Evolutionary conservation across 2,888 invertebrate genomes (phyloP).

Genomic region (Hirtodrosophila confusa): DNA sequence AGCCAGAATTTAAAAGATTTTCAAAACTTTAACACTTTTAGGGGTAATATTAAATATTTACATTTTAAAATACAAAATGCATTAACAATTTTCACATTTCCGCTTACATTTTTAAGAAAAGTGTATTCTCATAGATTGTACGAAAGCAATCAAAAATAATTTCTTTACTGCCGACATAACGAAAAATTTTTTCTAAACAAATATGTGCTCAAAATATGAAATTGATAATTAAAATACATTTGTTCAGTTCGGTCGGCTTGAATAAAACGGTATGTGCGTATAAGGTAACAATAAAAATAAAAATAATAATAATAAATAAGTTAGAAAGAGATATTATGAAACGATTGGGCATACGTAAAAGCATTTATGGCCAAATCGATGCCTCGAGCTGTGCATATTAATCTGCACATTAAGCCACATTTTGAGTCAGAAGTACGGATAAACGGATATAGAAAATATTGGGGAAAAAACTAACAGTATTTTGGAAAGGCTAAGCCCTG

Average conservation of each 20-base stretch:
- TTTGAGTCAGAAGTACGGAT: conserved; percentile 27
- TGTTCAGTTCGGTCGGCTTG: conserved; percentile 30
- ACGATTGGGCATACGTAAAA: conserved; percentile 47
- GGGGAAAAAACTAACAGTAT: conserved; percentile 39
- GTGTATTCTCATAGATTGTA: background rate
- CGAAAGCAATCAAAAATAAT: conserved; percentile 7
- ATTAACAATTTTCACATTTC: conserved; percentile 6
- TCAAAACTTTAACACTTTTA: too few species aligned
- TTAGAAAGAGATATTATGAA: conserved; percentile 57
- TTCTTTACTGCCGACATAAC: conserved; percentile 19
- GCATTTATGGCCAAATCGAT: conserved; percentile 46
- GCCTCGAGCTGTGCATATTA: conserved; percentile 56
- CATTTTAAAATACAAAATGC: background rate
- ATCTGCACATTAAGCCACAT: conserved; percentile 39
- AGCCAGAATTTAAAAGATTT: too few species aligned
- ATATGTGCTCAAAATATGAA: conserved; percentile 63
- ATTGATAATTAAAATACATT: conserved; percentile 62
- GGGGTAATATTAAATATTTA: too few species aligned
- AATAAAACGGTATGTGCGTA: conserved; percentile 37
- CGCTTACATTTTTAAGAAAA: conserved; percentile 15
- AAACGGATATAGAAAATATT: conserved; percentile 64
- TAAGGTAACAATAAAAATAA: conserved; percentile 42
- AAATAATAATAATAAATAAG: conserved; percentile 25
- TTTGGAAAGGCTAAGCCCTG: conserved; percentile 15
- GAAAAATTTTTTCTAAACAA: conserved; percentile 14